Evolutionary conservation across 1,140 invertebrate genomes (phyloP).

Genomic region (Drosophila sulfurigaster): DNA sequence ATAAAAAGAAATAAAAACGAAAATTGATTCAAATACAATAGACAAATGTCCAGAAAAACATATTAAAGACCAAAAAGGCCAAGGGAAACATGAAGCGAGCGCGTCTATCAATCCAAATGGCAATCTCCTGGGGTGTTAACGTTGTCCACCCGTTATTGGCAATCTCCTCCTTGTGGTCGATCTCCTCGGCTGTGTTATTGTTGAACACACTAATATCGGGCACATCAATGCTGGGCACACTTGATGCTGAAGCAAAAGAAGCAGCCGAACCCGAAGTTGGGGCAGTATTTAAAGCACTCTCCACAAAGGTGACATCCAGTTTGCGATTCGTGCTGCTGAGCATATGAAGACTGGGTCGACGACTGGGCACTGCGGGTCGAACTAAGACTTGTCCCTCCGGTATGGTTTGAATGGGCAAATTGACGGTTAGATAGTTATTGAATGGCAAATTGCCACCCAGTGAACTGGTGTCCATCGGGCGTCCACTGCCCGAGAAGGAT

Average conservation of each 20-base stretch:
- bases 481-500: constrained; percentile 89
- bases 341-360: constrained; percentile 19
- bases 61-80: constrained; percentile 92
- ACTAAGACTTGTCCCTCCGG: constrained; percentile 62
- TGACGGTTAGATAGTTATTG: constrained; percentile 78
- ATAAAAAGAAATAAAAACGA: constrained; percentile 16
- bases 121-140: constrained; percentile 94
- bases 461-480: constrained; percentile 85
- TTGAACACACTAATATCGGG: constrained; percentile 21
- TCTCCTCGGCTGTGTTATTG: constrained; percentile 39
- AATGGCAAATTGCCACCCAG: constrained; percentile 66
- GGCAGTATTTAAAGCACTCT: constrained; percentile 46
- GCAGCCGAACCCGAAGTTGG: constrained; percentile 4
- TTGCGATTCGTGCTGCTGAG: constrained; percentile 40
- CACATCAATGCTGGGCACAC: constrained; percentile 14
- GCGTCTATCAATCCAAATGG: constrained; percentile 92
- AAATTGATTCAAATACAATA: constrained; percentile 67
- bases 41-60: constrained; percentile 94
- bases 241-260: neutral
- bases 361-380: neutral
- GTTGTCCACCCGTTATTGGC: constrained; percentile 88
- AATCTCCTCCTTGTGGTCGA: constrained; percentile 47
- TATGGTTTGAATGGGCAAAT: constrained; percentile 75
- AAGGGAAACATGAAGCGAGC: constrained; percentile 92
- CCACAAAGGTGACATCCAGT: constrained; percentile 63